phyloP scores from a whole-genome alignment of 2,888 invertebrate genomes.

The Tuberolachnus salignus region DNA sequence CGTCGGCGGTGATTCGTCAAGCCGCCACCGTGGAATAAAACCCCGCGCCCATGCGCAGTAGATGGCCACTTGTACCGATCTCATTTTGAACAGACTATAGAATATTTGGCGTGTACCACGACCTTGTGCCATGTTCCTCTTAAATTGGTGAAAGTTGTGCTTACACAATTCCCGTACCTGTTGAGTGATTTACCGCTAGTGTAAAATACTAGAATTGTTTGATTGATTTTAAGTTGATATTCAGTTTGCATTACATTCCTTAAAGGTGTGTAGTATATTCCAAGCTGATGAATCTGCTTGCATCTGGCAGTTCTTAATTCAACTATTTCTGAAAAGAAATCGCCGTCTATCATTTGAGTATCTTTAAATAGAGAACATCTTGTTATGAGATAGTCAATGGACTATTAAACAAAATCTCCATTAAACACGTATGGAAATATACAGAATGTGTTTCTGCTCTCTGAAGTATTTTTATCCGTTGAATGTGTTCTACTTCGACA shows the following conservation, averaged over 20 bases:
- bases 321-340: not conserved
- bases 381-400: not conserved
- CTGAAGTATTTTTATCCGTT: not conserved
- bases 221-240: not conserved
- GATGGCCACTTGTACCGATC: too few relatives aligned
- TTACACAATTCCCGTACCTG: not conserved
- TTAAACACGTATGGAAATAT: not conserved
- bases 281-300: not conserved
- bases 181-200: not conserved
- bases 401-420: too few relatives aligned
- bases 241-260: not conserved
- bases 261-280: not conserved
- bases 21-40: too few relatives aligned
- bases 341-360: not conserved
- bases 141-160: not conserved
- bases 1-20: too few relatives aligned
- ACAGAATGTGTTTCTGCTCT: constrained; percentile 4
- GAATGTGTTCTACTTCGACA: not conserved
- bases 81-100: too few relatives aligned
- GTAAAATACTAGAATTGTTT: not conserved
- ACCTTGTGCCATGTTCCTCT: not conserved
- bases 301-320: not conserved
- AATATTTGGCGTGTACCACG: not conserved
- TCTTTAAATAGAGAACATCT: not conserved
- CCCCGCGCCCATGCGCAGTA: too few relatives aligned